Evolutionary conservation across 2,888 invertebrate species (phyloP).

Genomic region (Parnassius glacialis): DNA sequence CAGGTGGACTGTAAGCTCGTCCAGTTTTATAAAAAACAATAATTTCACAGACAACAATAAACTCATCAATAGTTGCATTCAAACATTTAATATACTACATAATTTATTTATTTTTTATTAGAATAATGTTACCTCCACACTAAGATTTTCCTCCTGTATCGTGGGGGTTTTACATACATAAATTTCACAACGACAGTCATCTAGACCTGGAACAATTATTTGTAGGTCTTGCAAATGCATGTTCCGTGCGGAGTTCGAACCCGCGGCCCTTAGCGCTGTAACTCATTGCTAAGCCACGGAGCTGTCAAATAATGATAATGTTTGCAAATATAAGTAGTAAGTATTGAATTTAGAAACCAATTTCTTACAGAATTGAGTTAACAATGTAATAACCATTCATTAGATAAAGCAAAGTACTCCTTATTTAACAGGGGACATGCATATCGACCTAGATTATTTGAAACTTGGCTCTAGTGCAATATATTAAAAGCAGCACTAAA

Average conservation of each 20-base stretch:
- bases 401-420: constrained; percentile 21
- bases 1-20: no score
- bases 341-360: constrained; percentile 10
- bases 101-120: no score
- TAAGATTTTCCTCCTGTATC: no score
- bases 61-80: constrained; percentile 14
- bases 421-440: constrained; percentile 33
- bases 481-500: constrained; percentile 32
- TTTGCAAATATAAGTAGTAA: constrained; percentile 1
- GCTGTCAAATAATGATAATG: background rate
- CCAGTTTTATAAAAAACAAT: no score
- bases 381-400: constrained; percentile 1
- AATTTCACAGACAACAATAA: background rate
- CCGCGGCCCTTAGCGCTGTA: no score
- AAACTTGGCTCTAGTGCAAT: constrained; percentile 37
- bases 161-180: no score
- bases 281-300: no score
- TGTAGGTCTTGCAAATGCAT: no score
- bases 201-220: no score
- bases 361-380: background rate
- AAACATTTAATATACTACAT: constrained; percentile 11
- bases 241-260: no score
- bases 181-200: no score
- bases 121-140: no score
- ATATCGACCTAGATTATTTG: constrained; percentile 38